Base-by-base conservation (phyloP, 2,113 vertebrate species). In the Sinocyclocheilus anophthalmus region DNA sequence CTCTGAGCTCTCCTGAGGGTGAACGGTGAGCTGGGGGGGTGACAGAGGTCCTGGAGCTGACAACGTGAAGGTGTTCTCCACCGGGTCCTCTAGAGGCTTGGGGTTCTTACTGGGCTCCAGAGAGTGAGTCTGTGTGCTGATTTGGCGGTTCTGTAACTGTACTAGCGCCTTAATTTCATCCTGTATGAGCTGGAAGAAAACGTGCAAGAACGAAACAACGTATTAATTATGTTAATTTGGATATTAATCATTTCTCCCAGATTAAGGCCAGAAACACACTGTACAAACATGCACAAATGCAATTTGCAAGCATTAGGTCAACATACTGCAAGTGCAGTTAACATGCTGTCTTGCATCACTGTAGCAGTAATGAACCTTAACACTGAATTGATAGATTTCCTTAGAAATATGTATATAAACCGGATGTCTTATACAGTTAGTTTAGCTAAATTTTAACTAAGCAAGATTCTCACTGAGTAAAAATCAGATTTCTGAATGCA, bases 121-220 rank as follows among this genome's bases (percentile, higher is more conserved):
- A 24, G 16, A 1, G 87, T 93, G 90, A n/a, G 89, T 83, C 24
- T 91, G 93, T 76, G 90, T 3, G 26, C 88, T 86, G 79, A 84
- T 65, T 82, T 91, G 93, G 20, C 93, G 93, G 88, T 93, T 94
- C 93, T 97, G 97, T 13, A 96, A 87, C 90, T 95, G 96, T 89
- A 97, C 94, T 89, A 99, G 92, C 59, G 96, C 95, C 90, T 96
- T 97, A 61, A 99, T 96, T 92, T 99, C 98, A 94, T 98, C 95
- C 91, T 97, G 98, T 93, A 99, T 97, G 90, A 96, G 93, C 98
- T 99, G 90, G 0, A 88, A 65, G 65, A 48, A 33, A 20, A 85
- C 1, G 85, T 12, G 4, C 50, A 12, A 63, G 2, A 14, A 79
- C 20, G 11, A n/a, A 55, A 57, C 55, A 22, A 22, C 30, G 2